Percentiles rank a stretch among this genome's conserved stretches.
phyloP scores from a whole-genome alignment of 2,797 vertebrate genomes.

The Gambelia wislizenii region DNA sequence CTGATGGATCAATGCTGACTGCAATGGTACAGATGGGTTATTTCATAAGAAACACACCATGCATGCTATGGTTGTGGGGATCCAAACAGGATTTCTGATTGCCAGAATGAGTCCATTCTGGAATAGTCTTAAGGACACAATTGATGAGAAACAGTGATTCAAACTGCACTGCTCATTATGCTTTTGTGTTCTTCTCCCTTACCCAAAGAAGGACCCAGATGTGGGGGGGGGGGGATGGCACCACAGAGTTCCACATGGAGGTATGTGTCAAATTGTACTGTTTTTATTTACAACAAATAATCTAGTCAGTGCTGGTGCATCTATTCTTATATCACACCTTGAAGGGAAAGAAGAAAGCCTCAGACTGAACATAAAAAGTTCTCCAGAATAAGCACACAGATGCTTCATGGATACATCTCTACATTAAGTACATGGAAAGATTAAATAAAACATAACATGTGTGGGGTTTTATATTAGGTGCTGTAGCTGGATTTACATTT shows the following conservation, averaged over 20 bases:
- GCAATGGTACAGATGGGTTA: too few species aligned
- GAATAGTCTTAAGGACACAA: not conserved
- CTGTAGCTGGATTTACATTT: not conserved
- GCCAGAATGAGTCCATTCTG: not conserved
- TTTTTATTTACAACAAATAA: not conserved
- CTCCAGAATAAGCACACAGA: not conserved
- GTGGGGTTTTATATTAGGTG: not conserved
- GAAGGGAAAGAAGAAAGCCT: too few species aligned
- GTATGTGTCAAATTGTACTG: not conserved
- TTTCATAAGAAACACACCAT: not conserved
- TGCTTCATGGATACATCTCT: not conserved
- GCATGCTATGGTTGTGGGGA: not conserved
- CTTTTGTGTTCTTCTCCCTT: not conserved
- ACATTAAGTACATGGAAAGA: not conserved
- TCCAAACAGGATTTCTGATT: not conserved
- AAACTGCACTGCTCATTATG: too few species aligned
- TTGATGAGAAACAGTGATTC: not conserved
- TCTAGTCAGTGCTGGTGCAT: not conserved
- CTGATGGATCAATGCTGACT: not conserved
- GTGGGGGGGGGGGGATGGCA: not conserved
- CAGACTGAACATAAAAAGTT: not conserved
- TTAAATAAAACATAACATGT: not conserved
- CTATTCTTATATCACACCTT: too few species aligned
- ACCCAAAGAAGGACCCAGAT: not conserved
- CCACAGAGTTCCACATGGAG: not conserved